phyloP scores from a whole-genome alignment of 2,888 invertebrate genomes.

The Drosophila nigritarsus region DNA sequence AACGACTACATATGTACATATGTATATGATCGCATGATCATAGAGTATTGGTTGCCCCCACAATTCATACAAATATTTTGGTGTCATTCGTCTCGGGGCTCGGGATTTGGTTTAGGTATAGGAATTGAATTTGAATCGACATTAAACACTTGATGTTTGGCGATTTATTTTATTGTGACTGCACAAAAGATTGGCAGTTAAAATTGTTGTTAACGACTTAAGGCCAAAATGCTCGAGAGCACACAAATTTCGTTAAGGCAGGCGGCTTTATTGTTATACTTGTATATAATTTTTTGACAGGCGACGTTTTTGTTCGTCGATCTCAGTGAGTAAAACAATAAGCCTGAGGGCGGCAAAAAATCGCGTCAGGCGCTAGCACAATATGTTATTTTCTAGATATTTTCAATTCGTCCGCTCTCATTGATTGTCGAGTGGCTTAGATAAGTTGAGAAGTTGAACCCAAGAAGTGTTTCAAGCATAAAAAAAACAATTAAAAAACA shows the following conservation, averaged over 20 bases:
- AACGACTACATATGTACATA: constrained; percentile 42
- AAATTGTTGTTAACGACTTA: constrained; percentile 70
- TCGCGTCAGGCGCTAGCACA: constrained; percentile 66
- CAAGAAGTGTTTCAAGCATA: constrained; percentile 53
- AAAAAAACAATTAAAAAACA: neutral
- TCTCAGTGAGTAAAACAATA: neutral
- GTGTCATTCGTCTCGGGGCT: constrained; percentile 67
- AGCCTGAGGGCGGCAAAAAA: constrained; percentile 46
- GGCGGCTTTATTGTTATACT: constrained; percentile 58
- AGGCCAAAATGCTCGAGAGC: constrained; percentile 69
- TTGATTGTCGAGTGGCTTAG: constrained; percentile 71
- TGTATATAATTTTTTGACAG: constrained; percentile 66
- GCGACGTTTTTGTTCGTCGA: constrained; percentile 44
- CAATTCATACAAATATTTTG: constrained; percentile 13
- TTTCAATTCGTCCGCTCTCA: constrained; percentile 43
- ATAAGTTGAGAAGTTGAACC: constrained; percentile 51
- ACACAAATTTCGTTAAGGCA: constrained; percentile 63
- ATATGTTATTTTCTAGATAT: constrained; percentile 65
- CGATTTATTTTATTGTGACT: constrained; percentile 61
- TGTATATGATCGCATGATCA: neutral
- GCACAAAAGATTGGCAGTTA: constrained; percentile 72
- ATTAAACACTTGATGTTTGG: constrained; percentile 77
- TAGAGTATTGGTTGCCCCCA: neutral
- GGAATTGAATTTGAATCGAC: constrained; percentile 37
- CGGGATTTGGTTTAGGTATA: constrained; percentile 50